Base-by-base conservation (phyloP, 2,888 invertebrate species). In the Antheraea yamamai region DNA sequence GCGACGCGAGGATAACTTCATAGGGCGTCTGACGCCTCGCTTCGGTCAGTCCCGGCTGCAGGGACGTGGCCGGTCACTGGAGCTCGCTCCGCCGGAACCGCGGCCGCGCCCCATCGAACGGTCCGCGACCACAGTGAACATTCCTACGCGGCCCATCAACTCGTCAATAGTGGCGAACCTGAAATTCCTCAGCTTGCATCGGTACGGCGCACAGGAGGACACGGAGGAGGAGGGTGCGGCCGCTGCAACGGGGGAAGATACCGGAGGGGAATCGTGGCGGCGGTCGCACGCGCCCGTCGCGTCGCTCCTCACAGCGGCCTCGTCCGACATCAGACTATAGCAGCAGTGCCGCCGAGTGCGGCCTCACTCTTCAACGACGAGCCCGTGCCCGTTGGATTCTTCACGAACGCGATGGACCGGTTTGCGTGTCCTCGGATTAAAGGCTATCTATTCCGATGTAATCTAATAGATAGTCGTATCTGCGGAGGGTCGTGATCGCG, bases 41-140 rank as follows among this genome's bases (percentile, higher is more conserved):
- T 94, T 94, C 87, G 92, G 92, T 6, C 94, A 93, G 86, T 91
- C 94, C 79, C 89, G 93, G 77, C 88, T 93, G 79, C 87, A 89
- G 82, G 88, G 88, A 74, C 92, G 93, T 80, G 94, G 93, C 18
- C 93, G 92, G 82, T 94, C 94, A 80, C 89, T 94, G 71, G 94
- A 94, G 80, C 86, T 93, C 75, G 88, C 89, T 78, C 86, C 87
- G 73, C 76, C 85, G 55, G 89, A 87, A 77, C 79, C 81, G 66
- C 85, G 86, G 72, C 79, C 88, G 77, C 87, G 86, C 78, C 92
- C 91, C 75, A 91, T 94, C 82, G 93, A 92, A 84, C 92, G 94
- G 76, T 93, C 94, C 52, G 92, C 93, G 58, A 94, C 93, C 72
- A 88, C 92, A 16, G 92, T 90, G 47, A 89, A 88, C 85, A 87